phyloP scores from a whole-genome alignment of 2,113 vertebrate species.

The Myotis brandtii region DNA sequence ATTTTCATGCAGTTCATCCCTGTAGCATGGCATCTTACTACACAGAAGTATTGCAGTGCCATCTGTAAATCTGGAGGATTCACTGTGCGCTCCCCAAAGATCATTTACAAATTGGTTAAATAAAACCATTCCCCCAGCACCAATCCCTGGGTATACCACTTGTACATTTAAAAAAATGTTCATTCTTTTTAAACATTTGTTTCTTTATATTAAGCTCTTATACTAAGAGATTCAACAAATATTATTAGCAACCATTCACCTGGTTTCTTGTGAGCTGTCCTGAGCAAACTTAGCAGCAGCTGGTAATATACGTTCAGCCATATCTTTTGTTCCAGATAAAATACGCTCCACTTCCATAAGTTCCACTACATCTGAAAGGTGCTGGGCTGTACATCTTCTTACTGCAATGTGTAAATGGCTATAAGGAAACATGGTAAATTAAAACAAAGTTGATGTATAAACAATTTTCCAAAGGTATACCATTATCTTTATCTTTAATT shows the following conservation, averaged over 20 bases:
- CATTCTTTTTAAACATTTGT: slow-evolving; percentile 1
- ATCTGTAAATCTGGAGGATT: slow-evolving; percentile 68
- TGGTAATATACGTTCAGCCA: slow-evolving; percentile 91
- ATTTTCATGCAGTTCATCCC: slow-evolving; percentile 51
- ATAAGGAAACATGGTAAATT: not conserved
- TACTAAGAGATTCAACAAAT: not conserved
- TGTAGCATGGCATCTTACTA: slow-evolving; percentile 60
- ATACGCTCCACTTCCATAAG: slow-evolving; percentile 89
- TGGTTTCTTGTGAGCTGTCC: slow-evolving; percentile 94
- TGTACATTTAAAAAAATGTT: slow-evolving; percentile 59
- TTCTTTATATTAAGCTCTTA: slow-evolving; percentile 34
- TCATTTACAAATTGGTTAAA: slow-evolving; percentile 31
- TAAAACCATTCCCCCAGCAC: not conserved
- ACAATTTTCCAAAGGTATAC: slow-evolving; percentile 27
- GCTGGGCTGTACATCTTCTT: slow-evolving; percentile 93
- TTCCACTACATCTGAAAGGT: slow-evolving; percentile 89
- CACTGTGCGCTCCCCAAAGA: slow-evolving; percentile 40
- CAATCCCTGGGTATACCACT: not conserved
- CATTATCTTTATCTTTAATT: too few relatives aligned
- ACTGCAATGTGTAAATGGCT: slow-evolving; percentile 94
- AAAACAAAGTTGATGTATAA: not conserved
- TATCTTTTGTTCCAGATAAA: slow-evolving; percentile 88
- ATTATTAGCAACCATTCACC: slow-evolving; percentile 83
- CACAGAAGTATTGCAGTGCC: slow-evolving; percentile 27
- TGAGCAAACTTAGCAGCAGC: slow-evolving; percentile 91